Evolutionary conservation across 2,797 vertebrate species (phyloP), one percentile per base, ranked within the genome.

Genomic region (Sylvilagus floridanus): DNA sequence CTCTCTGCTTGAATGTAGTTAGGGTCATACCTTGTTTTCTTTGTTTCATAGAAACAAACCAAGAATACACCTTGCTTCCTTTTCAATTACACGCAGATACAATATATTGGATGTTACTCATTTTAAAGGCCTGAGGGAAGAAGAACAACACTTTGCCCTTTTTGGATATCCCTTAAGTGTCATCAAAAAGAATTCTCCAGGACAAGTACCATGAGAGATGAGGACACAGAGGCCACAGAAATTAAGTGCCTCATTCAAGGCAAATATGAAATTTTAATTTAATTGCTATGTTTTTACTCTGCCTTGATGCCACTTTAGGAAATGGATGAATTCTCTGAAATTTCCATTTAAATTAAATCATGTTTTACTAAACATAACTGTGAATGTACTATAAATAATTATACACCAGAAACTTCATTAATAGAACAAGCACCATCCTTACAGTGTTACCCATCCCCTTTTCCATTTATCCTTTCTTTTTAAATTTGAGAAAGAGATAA

Each of bases 1-100:
- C 7, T 91, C 21, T 84, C 28, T 88, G 35, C 91, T 84, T 94
- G 71, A 83, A 57, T 78, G 17, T 72, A 81, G 60, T 96, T 95
- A 71, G 75, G 17, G 2, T 47, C 35, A 32, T 82, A 75, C 62
- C 63, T 91, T 90, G 32, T 84, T 93, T 97, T 87, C 37, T 77
- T 54, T 96, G 4, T 93, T 93, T 91, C 35, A 11, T 54, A 24
- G 60, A n/a, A 75, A 79, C 52, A 88, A 88, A 86, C 4, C 42
- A 32, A 11, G 19, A 76, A 81, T 50, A 47, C 0, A 47, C 28
- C 24, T n/a, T 28, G 60, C 3, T 94, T 68, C 19, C 30, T 84
- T 93, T 90, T 96, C 62, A 88, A 28, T 86, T 84, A 84, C 19
- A 54, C 10, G 81, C 42, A 62, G 19, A 21, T 78, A 71, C 83